Evolutionary conservation across 2,797 vertebrate genomes (phyloP), one percentile per base, ranked within the genome.

Genomic region (Hoplostethus mediterraneus): DNA sequence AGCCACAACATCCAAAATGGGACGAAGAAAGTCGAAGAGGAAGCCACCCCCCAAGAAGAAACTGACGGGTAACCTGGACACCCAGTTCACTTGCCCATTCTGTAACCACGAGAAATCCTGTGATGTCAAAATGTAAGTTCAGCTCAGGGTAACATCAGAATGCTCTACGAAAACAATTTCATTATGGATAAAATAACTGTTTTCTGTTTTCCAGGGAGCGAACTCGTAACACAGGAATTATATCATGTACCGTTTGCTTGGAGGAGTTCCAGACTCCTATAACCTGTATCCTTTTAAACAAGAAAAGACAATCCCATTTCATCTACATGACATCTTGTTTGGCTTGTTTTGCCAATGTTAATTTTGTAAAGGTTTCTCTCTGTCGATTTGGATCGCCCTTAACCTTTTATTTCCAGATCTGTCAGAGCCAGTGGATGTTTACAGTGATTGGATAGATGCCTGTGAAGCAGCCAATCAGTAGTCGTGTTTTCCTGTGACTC

Each of bases 211-310:
- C 11, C 77, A 98, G 97, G 97, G 97, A 98, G 81, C 93, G 97
- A 2, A 96, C 95, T 9, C 94, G 96, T 0, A 98, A 98, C 87
- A 98, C 97, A 0, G 97, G 97, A 3, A 97, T 98, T n/a, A 98
- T 98, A 91, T 98, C 97, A 0, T 98, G 97, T 87, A 97, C 95
- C 0, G 96, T 98, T 68, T 98, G 97, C 81, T 90, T 98, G 86
- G 97, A 98, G 81, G 97, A 98, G 88, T 98, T 98, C 89, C 97
- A 98, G 93, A 98, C 97, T 0, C 97, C 97, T 8, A 98, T 98
- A 77, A 98, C 97, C 0, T 98, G 97, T 98, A 98, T 98, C 96
- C 96, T 97, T 96, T 85, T 30, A 36, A 63, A 3, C 9, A 33
- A 6, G 12, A 16, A 31, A 42, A 36, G 3, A 16, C 6, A n/a